These are phyloP conservation scores for Gasterosteus aculeatus DNA, from an alignment of 2,113 vertebrate genomes.

Conservation along the genomic window DNA sequence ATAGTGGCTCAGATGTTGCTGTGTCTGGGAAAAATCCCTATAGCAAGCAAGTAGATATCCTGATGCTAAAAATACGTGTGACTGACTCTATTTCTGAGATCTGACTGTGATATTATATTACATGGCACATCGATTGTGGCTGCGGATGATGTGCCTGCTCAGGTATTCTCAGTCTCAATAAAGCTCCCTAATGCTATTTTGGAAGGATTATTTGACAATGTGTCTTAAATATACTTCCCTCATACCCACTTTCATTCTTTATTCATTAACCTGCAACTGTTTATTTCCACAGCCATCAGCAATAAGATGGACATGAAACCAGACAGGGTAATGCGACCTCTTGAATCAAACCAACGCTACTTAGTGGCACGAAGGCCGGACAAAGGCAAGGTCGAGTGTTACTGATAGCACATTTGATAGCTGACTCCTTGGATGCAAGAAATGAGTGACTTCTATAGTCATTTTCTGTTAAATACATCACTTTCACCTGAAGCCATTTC, in stretches of 20 bases:
- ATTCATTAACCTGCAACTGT: constrained; percentile 67
- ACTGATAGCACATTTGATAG: constrained; percentile 12
- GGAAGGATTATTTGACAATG: constrained; percentile 65
- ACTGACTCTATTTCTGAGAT: constrained; percentile 76
- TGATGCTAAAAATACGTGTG: constrained; percentile 76
- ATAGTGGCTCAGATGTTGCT: constrained; percentile 63
- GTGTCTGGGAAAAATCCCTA: constrained; percentile 65
- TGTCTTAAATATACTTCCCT: constrained; percentile 75
- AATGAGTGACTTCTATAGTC: constrained; percentile 10
- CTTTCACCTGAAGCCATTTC: not conserved
- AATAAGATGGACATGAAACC: constrained; percentile 37
- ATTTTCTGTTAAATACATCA: not conserved
- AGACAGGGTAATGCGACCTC: constrained; percentile 29
- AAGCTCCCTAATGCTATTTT: constrained; percentile 79
- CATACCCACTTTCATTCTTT: constrained; percentile 62
- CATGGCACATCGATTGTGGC: constrained; percentile 77
- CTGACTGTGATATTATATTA: constrained; percentile 77
- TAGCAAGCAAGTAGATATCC: constrained; percentile 70
- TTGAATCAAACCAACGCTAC: constrained; percentile 7
- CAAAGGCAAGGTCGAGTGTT: constrained; percentile 61
- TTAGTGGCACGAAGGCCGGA: constrained; percentile 10
- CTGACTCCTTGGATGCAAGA: not conserved
- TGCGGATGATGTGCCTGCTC: constrained; percentile 72
- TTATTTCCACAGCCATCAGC: constrained; percentile 59
- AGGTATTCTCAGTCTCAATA: constrained; percentile 75